Evolutionary conservation across 2,797 vertebrate genomes (phyloP).

Genomic region (Ptychadena robeensis): DNA sequence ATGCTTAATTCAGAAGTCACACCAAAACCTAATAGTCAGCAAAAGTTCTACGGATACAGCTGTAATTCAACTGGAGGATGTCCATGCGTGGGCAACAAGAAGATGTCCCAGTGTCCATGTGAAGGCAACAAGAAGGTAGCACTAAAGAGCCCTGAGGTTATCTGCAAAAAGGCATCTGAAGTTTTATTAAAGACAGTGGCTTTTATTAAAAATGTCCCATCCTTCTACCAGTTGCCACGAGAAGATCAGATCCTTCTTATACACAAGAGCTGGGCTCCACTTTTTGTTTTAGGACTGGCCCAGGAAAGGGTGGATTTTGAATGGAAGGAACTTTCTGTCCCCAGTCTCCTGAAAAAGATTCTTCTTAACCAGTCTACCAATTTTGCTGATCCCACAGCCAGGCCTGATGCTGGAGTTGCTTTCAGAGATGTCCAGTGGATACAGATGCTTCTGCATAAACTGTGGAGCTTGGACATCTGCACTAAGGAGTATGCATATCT

Average conservation of each 20-base stretch:
- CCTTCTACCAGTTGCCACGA: constrained; percentile 65
- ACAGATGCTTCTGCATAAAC: constrained; percentile 64
- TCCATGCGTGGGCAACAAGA: constrained; percentile 47
- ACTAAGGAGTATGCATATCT: constrained; percentile 69
- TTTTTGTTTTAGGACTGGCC: constrained; percentile 68
- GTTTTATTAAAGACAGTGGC: constrained; percentile 66
- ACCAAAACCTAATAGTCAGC: constrained; percentile 1
- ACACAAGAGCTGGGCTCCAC: constrained; percentile 65
- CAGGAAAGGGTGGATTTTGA: constrained; percentile 68
- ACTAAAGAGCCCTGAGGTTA: constrained; percentile 64
- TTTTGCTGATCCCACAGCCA: constrained; percentile 36
- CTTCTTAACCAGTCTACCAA: constrained; percentile 64
- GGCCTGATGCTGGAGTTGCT: constrained; percentile 29
- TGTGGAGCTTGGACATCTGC: constrained; percentile 66
- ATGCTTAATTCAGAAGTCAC: constrained; percentile 58
- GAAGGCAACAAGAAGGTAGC: constrained; percentile 51
- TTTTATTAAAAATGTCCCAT: constrained; percentile 70
- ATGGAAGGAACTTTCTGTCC: constrained; percentile 62
- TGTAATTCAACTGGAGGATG: constrained; percentile 42
- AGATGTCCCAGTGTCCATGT: constrained; percentile 48
- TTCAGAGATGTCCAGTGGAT: constrained; percentile 64
- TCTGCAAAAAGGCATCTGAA: constrained; percentile 62
- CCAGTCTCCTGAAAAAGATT: constrained; percentile 66
- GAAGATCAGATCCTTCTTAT: constrained; percentile 66
- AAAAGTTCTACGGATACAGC: neutral